Conservation (phyloP, 1,140 invertebrate genomes). For the Xylocopa sonorina region DNA sequence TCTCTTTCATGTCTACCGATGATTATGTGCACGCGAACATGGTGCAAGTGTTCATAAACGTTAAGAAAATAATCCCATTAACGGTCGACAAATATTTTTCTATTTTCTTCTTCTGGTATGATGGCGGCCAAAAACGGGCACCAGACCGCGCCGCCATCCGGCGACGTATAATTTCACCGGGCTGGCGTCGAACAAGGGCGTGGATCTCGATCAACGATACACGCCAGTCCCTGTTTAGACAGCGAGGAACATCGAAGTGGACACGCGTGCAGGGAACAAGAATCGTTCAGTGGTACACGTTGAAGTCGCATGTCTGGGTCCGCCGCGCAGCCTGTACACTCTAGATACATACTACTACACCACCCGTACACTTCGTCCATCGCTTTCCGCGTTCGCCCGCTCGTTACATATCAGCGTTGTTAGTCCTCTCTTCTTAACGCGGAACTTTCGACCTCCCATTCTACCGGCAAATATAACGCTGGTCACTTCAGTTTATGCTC, state of each 20-base stretch:
- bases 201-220: conserved; percentile 14
- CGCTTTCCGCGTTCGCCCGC: conserved; percentile 13
- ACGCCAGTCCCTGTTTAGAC: not conserved
- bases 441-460: conserved; percentile 54
- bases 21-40: too few relatives aligned
- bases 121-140: not conserved
- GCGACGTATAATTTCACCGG: not conserved
- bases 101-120: too few relatives aligned
- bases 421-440: conserved; percentile 39
- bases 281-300: conserved; percentile 3
- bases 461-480: conserved; percentile 24
- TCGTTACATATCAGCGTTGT: conserved; percentile 22
- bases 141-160: not conserved
- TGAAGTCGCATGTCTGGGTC: not conserved
- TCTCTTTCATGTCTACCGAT: too few relatives aligned
- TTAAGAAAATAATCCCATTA: too few relatives aligned
- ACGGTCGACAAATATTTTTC: too few relatives aligned
- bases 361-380: conserved; percentile 22
- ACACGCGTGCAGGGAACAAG: not conserved
- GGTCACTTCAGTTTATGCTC: conserved; percentile 54
- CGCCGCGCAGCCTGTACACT: not conserved
- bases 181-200: conserved; percentile 4
- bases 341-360: too few relatives aligned
- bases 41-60: too few relatives aligned
- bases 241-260: not conserved